phyloP scores from a whole-genome alignment of 2,113 vertebrate genomes.

The Oreochromis tanganicae region DNA sequence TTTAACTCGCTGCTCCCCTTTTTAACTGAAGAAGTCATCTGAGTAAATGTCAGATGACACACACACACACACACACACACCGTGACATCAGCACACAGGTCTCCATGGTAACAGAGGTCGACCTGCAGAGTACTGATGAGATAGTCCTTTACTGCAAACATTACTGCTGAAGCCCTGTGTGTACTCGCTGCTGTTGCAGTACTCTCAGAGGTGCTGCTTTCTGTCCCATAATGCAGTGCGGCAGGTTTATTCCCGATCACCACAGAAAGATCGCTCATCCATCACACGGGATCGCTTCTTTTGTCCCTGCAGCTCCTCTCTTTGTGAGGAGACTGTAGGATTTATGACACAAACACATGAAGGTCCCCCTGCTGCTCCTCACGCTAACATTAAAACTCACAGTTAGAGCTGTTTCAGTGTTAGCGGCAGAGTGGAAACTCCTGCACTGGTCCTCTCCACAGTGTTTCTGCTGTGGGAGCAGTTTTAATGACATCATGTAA shows the following conservation, averaged over 20 bases:
- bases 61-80: neutral
- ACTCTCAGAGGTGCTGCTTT: neutral
- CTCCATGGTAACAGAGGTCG: conserved; percentile 9
- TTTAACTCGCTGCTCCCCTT: neutral
- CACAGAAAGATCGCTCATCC: rapidly evolving
- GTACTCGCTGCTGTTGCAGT: neutral
- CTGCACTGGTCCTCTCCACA: neutral
- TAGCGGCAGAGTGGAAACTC: neutral
- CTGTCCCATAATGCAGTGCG: neutral
- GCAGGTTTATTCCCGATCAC: neutral
- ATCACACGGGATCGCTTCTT: neutral
- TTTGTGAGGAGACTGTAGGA: neutral
- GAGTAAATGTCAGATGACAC: neutral
- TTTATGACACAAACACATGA: rapidly evolving
- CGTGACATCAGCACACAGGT: conserved; percentile 22
- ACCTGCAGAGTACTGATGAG: neutral
- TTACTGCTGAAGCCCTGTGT: neutral
- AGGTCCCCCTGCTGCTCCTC: neutral
- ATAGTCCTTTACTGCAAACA: neutral
- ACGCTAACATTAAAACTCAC: neutral
- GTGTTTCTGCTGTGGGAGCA: no score
- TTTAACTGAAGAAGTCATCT: neutral
- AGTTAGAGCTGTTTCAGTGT: rapidly evolving
- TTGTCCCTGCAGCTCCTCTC: neutral
- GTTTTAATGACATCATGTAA: neutral